phyloP scores from a whole-genome alignment of 2,113 vertebrate genomes.

The Girardinichthys multiradiatus region DNA sequence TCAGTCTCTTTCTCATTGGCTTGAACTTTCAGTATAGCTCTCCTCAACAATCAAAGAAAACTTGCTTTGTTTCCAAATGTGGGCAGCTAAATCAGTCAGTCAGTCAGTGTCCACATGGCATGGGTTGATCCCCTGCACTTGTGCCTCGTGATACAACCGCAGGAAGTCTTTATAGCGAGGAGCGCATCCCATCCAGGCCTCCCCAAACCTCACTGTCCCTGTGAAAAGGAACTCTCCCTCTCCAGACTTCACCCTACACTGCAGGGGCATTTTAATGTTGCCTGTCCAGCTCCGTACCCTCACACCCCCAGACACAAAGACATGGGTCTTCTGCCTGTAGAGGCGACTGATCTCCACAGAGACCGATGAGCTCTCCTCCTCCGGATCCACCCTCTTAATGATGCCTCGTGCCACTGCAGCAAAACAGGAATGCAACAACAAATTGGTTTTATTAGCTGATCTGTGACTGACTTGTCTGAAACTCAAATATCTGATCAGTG shows the following conservation, averaged over 20 bases:
- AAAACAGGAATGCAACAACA: background rate
- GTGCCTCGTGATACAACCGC: constrained; percentile 87
- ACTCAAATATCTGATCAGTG: too few relatives aligned
- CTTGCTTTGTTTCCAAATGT: constrained; percentile 23
- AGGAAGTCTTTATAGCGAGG: constrained; percentile 95
- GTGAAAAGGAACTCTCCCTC: constrained; percentile 94
- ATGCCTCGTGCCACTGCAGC: constrained; percentile 88
- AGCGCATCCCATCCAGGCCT: constrained; percentile 92
- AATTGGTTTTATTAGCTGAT: background rate
- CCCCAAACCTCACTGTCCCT: constrained; percentile 92
- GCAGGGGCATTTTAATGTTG: constrained; percentile 84
- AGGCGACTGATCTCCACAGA: constrained; percentile 85
- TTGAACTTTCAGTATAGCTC: constrained; percentile 24
- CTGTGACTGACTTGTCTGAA: too few relatives aligned
- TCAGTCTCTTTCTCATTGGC: constrained; percentile 23
- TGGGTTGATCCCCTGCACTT: constrained; percentile 88
- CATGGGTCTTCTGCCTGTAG: constrained; percentile 92
- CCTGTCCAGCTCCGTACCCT: constrained; percentile 86
- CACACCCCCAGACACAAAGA: constrained; percentile 85
- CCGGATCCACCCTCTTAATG: constrained; percentile 83
- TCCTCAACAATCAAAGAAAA: constrained; percentile 16
- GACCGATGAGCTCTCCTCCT: constrained; percentile 83
- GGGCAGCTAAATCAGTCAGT: constrained; percentile 78
- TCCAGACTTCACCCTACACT: constrained; percentile 86
- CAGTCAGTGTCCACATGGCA: constrained; percentile 90